phyloP scores from a whole-genome alignment of 2,888 invertebrate species.

The Endotricha flammealis region DNA sequence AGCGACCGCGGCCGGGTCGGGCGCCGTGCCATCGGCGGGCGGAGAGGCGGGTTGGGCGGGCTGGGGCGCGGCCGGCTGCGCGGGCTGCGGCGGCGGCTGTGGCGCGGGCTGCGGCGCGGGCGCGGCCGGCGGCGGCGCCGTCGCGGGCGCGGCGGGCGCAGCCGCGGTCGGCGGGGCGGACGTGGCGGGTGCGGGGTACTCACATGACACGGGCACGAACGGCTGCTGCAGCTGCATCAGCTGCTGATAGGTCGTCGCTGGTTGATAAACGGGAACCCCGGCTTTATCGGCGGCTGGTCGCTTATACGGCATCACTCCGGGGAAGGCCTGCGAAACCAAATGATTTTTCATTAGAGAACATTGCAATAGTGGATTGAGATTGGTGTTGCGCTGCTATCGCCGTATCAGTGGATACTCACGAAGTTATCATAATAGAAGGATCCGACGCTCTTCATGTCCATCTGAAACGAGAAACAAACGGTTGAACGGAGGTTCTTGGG shows the following conservation, averaged over 20 bases:
- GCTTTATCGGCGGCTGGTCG: conserved; percentile 98
- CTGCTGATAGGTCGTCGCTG: conserved; percentile 95
- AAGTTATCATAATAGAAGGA: conserved; percentile 97
- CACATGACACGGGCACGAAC: conserved; percentile 99
- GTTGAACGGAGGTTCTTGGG: conserved; percentile 55
- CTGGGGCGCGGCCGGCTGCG: conserved; percentile 37
- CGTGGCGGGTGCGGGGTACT: conserved; percentile 90
- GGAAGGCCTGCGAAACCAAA: conserved; percentile 85
- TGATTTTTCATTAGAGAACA: not conserved
- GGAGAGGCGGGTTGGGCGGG: conserved; percentile 59
- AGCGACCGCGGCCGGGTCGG: conserved; percentile 76
- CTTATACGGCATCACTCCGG: conserved; percentile 97
- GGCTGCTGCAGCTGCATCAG: conserved; percentile 96
- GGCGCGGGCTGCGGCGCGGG: conserved; percentile 79
- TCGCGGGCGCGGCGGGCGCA: conserved; percentile 34
- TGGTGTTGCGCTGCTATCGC: not conserved
- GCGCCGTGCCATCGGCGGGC: conserved; percentile 30
- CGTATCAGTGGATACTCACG: conserved; percentile 83
- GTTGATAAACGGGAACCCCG: conserved; percentile 97
- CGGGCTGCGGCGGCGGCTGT: conserved; percentile 54
- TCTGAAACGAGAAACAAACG: conserved; percentile 84
- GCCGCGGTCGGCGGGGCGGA: conserved; percentile 79
- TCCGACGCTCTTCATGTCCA: conserved; percentile 97
- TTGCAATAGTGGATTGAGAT: not conserved
- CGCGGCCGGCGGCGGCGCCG: conserved; percentile 33